phyloP scores from a whole-genome alignment of 2,888 invertebrate species.

The Hedya salicella region DNA sequence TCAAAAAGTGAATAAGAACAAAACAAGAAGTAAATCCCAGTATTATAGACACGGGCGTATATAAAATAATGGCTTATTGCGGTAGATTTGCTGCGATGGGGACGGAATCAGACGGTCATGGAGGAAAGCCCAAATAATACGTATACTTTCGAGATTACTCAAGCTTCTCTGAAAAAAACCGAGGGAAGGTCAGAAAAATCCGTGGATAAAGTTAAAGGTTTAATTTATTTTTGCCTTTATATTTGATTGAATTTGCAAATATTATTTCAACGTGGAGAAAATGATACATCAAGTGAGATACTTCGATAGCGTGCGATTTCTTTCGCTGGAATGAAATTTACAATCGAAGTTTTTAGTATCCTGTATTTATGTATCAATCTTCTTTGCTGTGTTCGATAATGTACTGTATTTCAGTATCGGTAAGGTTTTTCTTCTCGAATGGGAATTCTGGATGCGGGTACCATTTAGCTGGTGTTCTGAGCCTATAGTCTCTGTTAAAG shows the following conservation, averaged over 20 bases:
- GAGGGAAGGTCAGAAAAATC: conserved; percentile 9
- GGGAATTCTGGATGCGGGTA: conserved; percentile 74
- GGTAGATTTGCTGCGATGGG: conserved; percentile 41
- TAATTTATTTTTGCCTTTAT: conserved; percentile 10
- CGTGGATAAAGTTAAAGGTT: conserved; percentile 9
- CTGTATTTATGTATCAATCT: conserved; percentile 56
- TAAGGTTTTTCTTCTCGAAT: conserved; percentile 73
- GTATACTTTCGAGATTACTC: conserved; percentile 40
- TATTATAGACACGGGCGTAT: conserved; percentile 41
- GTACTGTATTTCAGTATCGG: conserved; percentile 61
- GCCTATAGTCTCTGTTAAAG: conserved; percentile 77
- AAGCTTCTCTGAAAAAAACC: conserved; percentile 18
- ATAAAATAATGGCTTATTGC: conserved; percentile 44
- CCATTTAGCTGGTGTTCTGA: conserved; percentile 73
- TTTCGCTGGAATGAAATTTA: conserved; percentile 10
- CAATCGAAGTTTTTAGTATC: conserved; percentile 17
- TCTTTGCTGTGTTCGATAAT: conserved; percentile 70
- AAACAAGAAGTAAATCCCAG: conserved; percentile 41
- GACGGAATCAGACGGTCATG: conserved; percentile 39
- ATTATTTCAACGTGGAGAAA: conserved; percentile 6
- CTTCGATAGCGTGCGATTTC: too few species aligned
- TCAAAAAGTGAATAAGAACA: conserved; percentile 36
- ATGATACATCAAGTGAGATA: too few species aligned
- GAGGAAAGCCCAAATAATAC: conserved; percentile 37
- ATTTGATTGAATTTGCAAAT: conserved; percentile 14